Conservation (phyloP, 2,113 vertebrate genomes). For the Romanogobio albipinnatus region DNA sequence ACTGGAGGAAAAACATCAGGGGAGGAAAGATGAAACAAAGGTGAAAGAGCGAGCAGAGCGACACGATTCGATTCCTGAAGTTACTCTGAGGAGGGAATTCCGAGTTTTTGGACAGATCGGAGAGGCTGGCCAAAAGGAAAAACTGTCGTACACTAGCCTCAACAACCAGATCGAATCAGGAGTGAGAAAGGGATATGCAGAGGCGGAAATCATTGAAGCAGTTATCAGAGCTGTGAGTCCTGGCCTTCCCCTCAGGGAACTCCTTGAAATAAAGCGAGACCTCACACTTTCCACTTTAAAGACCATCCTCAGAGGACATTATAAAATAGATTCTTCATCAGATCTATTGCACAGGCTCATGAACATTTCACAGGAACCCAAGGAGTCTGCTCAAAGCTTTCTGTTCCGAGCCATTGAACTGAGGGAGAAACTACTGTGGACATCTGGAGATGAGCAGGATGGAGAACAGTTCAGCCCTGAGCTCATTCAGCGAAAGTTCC, state of each 20-base stretch:
- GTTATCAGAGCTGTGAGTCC: conserved; percentile 40
- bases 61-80: not conserved
- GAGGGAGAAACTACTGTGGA: too few relatives aligned
- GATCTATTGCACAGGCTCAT: too few relatives aligned
- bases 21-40: not conserved
- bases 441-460: too few relatives aligned
- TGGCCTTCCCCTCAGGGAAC: conserved; percentile 31
- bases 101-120: conserved; percentile 42
- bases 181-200: conserved; percentile 5
- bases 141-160: conserved; percentile 26
- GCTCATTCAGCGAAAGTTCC: too few relatives aligned
- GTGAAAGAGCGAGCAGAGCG: not conserved
- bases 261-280: too few relatives aligned
- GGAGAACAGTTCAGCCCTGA: too few relatives aligned
- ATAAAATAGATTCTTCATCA: too few relatives aligned
- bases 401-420: too few relatives aligned
- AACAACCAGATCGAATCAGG: conserved; percentile 28
- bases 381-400: too few relatives aligned
- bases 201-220: conserved; percentile 38
- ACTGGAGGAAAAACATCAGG: not conserved
- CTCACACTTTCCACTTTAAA: too few relatives aligned
- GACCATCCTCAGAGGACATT: too few relatives aligned
- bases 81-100: conserved; percentile 38
- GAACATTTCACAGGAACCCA: too few relatives aligned
- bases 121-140: conserved; percentile 38